These are phyloP conservation scores for Osedax frankpressi DNA, from an alignment of 2,888 invertebrate species.

Conservation along the genomic window DNA sequence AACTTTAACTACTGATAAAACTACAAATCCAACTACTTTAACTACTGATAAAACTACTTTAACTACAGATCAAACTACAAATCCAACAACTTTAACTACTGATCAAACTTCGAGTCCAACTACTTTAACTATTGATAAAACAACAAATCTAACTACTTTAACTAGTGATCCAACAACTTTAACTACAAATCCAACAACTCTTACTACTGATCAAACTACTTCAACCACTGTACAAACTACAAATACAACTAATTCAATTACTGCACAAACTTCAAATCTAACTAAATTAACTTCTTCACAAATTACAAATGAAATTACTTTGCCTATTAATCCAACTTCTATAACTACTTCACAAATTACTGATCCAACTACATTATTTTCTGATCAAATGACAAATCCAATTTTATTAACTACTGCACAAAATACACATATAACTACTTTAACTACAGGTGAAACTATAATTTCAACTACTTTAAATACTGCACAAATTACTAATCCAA, in stretches of 20 bases:
- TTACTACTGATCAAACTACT: neutral
- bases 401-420: neutral
- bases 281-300: neutral
- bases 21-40: neutral
- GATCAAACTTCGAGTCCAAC: neutral
- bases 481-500: neutral
- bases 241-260: neutral
- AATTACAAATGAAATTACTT: neutral
- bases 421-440: neutral
- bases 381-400: neutral
- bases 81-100: neutral
- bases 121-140: neutral
- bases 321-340: neutral
- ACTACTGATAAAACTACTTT: neutral
- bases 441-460: neutral
- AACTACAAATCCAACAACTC: neutral
- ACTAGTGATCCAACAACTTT: neutral
- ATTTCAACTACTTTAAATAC: neutral
- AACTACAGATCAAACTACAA: neutral
- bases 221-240: neutral
- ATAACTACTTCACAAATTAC: neutral
- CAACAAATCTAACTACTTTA: neutral
- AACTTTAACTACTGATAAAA: neutral
- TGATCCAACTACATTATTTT: neutral
- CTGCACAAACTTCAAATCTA: neutral